Evolutionary conservation across 2,113 vertebrate genomes (phyloP), one percentile per base, ranked within the genome.

Genomic region (Setophaga kirtlandii): DNA sequence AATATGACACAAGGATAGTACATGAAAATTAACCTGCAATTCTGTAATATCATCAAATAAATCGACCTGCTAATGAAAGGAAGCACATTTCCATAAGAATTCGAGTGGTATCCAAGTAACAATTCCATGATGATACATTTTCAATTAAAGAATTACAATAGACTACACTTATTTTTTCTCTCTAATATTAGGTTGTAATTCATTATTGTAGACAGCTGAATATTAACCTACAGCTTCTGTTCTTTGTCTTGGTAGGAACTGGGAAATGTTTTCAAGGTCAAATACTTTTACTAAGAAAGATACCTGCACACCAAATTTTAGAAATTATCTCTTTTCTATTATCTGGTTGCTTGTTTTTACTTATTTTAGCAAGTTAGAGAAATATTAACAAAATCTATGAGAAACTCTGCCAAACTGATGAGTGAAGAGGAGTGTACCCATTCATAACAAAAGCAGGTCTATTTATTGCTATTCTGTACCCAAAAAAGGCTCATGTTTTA

Each of bases 1-100:
- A 95, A 52, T 50, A 49, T 90, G 90, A 96, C 76, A 92, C 59
- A 69, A 35, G 65, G 83, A 83, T 27, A 85, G 71, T 15, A 77
- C 77, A 93, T 94, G 68, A 94, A 96, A 97, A 97, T 97, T 94
- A 96, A 96, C 87, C 81, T 94, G 80, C 63, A 89, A 59, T 91
- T 91, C 77, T 25, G 11, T 93, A 94, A 83, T 65, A 94, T n/a
- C 73, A 92, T 95, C 52, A 89, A 94, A 96, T 93, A 91, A 93
- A 97, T 96, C 2, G 18, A 64, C 67, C 82, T 71, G 60, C 74
- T 91, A 96, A 96, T 92, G 93, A 93, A 95, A 94, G 93, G 93
- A 97, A 97, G 97, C 81, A 84, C 50, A 73, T 96, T 95, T 90
- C 88, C 88, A 90, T 90, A 86, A 58, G 85, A 96, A 90, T 77